phyloP scores from a whole-genome alignment of 2,888 invertebrate genomes.

The Caenorhabditis sp. region DNA sequence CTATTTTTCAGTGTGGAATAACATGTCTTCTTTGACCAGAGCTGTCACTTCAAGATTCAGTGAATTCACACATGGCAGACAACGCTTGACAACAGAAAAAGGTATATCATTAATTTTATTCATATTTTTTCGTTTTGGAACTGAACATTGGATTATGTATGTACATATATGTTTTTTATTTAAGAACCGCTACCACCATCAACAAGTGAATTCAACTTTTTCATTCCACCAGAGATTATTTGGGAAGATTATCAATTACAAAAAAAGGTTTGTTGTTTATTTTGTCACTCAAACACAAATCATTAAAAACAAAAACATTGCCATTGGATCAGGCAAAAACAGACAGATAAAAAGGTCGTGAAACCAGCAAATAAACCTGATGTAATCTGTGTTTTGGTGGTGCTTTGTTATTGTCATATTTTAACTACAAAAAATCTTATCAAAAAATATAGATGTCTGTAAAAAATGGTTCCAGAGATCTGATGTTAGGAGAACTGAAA shows the following conservation, averaged over 20 bases:
- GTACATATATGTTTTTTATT: slow-evolving; percentile 15
- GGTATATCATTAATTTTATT: slow-evolving; percentile 8
- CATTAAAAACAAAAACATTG: not conserved
- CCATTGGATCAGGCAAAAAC: not conserved
- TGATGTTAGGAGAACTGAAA: no score
- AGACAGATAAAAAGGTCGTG: not conserved
- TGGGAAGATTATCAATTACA: slow-evolving; percentile 41
- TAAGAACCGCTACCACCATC: slow-evolving; percentile 16
- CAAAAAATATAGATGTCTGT: no score
- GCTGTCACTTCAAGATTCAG: slow-evolving; percentile 39
- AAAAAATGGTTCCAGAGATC: no score
- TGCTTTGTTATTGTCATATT: no score
- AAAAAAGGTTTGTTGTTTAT: slow-evolving; percentile 1
- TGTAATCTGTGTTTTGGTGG: no score
- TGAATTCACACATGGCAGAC: slow-evolving; percentile 36
- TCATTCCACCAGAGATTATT: slow-evolving; percentile 41
- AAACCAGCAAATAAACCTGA: not conserved
- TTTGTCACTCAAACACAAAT: not conserved
- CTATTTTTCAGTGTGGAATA: slow-evolving; percentile 17
- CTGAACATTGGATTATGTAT: no score
- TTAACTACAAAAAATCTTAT: no score
- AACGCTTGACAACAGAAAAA: slow-evolving; percentile 33
- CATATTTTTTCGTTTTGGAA: not conserved
- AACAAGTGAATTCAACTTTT: slow-evolving; percentile 31
- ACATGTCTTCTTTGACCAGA: slow-evolving; percentile 41